Base-by-base conservation (phyloP, 2,888 invertebrate genomes). In the Mimachlamys varia region DNA sequence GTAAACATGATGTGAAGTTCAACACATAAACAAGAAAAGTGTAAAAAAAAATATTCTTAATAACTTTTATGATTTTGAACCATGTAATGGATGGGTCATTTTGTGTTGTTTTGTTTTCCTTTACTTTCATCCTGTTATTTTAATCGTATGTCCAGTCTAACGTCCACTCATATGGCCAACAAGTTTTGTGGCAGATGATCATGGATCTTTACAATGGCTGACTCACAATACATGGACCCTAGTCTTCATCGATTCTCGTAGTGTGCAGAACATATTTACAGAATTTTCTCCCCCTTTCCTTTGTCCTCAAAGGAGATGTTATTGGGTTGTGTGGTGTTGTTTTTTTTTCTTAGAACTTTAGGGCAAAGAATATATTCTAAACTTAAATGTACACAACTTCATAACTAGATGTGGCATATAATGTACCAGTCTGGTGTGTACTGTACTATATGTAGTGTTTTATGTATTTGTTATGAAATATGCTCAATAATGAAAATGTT, bases 401-500 rank as follows among this genome's bases (percentile, higher is more conserved):
- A 33, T 27, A 13, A 76, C 76, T 76, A 33, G 33, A 76, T 76
- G 27, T 76, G 10, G 33, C 76, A 76, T 76, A 76, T 76, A 76
- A 76, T 76, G 76, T 76, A 76, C 76, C 2, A 33, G 0, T 76
- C 76, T 76, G 27, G 76, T 76, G 33, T 76, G 76, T 76, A 76
- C 33, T 27, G 76, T 76, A 76, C 4, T 76, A 33, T 33, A 33
- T 76, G 33, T 27, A 33, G 27, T 33, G 33, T 33, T 33, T 76
- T 76, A 76, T 76, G 76, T 76, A 76, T 76, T 58, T 76, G 76
- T 76, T 76, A 76, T 76, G 76, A 33, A 76, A 76, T 76, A 76
- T 76, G 76, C 76, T 76, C 76, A 76, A 76, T 76, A 76, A 76
- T 76, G 27, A 76, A n/a, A 76, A 33, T 76, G 76, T 76, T 76